Evolutionary conservation across 2,888 invertebrate species (phyloP).

Genomic region (Meiosimyza decipiens): DNA sequence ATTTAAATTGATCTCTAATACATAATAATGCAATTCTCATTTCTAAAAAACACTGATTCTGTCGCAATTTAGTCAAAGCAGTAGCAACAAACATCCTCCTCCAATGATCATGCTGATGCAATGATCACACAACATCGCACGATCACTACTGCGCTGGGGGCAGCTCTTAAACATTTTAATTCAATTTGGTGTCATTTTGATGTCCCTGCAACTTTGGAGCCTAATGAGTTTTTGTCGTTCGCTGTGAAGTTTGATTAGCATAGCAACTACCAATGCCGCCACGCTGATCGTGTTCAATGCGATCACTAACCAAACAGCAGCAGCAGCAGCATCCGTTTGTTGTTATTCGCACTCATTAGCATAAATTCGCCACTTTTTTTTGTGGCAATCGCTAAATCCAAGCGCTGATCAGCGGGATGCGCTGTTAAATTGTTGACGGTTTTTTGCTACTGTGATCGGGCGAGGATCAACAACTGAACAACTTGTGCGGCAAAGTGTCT

Average conservation of each 20-base stretch:
- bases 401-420: constrained; percentile 29
- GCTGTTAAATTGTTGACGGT: constrained; percentile 27
- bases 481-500: constrained; percentile 35
- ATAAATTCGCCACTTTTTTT: constrained; percentile 35
- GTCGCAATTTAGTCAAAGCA: too few species aligned
- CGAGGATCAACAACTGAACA: constrained; percentile 9
- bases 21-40: too few species aligned
- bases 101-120: too few species aligned
- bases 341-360: constrained; percentile 34
- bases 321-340: constrained; percentile 50
- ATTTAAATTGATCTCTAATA: too few species aligned
- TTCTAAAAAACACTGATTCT: too few species aligned
- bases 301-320: constrained; percentile 45
- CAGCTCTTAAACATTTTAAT: constrained; percentile 25
- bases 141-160: too few species aligned
- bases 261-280: constrained; percentile 11
- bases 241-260: constrained; percentile 30
- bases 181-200: constrained; percentile 16
- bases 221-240: constrained; percentile 37
- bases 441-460: constrained; percentile 22
- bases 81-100: too few species aligned
- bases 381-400: neutral
- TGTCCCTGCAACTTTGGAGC: constrained; percentile 1
- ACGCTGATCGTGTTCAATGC: constrained; percentile 32
- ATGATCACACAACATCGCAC: too few species aligned